Percentiles rank a stretch among this genome's conserved stretches.
These are phyloP conservation scores for Pseudoatta argentina DNA, from an alignment of 1,140 invertebrate species.

Conservation along the genomic window DNA sequence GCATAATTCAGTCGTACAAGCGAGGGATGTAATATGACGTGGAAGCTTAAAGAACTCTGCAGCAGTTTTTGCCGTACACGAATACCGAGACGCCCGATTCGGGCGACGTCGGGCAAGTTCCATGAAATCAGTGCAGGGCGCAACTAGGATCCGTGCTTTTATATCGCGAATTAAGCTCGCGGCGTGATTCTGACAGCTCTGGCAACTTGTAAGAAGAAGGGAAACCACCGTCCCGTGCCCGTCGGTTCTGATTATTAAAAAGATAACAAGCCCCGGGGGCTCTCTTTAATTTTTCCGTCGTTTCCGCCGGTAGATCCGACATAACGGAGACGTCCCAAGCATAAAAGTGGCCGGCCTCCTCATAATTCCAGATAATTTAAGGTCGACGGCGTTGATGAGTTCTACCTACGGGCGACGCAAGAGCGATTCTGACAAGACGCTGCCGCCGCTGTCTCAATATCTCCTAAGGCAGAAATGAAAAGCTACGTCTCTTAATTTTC, in stretches of 20 bases:
- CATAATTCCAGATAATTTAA: slow-evolving; percentile 76
- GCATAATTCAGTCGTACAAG: background rate
- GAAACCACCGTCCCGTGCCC: slow-evolving; percentile 71
- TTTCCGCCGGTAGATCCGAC: slow-evolving; percentile 66
- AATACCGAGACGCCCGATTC: slow-evolving; percentile 32
- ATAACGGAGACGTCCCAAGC: slow-evolving; percentile 67
- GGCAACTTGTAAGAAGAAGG: slow-evolving; percentile 70
- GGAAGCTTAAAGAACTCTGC: background rate
- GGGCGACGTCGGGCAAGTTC: slow-evolving; percentile 68
- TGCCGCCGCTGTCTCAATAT: slow-evolving; percentile 40
- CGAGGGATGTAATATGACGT: background rate
- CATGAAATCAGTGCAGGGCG: slow-evolving; percentile 73
- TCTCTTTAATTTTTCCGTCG: slow-evolving; percentile 79
- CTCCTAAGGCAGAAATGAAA: slow-evolving; percentile 40
- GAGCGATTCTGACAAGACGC: slow-evolving; percentile 61
- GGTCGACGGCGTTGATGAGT: slow-evolving; percentile 75
- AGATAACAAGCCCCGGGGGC: slow-evolving; percentile 82
- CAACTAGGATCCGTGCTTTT: slow-evolving; percentile 74
- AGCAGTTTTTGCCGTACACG: slow-evolving; percentile 16
- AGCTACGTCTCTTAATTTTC: slow-evolving; percentile 25
- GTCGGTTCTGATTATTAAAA: slow-evolving; percentile 85
- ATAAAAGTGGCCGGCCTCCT: slow-evolving; percentile 70
- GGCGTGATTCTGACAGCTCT: slow-evolving; percentile 83
- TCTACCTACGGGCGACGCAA: slow-evolving; percentile 68
- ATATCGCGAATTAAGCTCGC: slow-evolving; percentile 82